Percentiles rank a stretch among this genome's conserved stretches.
Evolutionary conservation across 1,140 invertebrate species (phyloP).

Genomic region (Pollicipes pollicipes): DNA sequence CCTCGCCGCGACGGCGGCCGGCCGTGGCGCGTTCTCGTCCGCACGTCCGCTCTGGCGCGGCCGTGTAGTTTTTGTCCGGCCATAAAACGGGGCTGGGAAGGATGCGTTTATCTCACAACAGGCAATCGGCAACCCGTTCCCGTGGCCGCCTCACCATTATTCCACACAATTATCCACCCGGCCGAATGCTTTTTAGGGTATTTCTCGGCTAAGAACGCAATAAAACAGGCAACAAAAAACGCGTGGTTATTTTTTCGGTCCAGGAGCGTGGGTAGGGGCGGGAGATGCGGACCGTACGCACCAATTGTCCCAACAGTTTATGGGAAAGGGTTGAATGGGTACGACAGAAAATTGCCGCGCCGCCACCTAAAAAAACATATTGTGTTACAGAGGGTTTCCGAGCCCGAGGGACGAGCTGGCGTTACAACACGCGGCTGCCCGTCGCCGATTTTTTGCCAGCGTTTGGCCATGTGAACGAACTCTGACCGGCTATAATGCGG

Average conservation of each 20-base stretch:
- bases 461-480: not conserved
- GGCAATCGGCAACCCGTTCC: not conserved
- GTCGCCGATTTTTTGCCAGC: not conserved
- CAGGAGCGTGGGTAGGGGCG: not conserved
- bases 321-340: not conserved
- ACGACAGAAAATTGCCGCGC: not conserved
- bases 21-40: no score
- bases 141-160: not conserved
- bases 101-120: slow-evolving; percentile 1
- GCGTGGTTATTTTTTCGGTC: not conserved
- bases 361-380: not conserved
- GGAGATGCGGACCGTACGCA: not conserved
- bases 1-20: no score
- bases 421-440: no score
- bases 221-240: not conserved
- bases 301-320: slow-evolving; percentile 1
- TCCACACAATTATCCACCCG: not conserved
- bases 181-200: not conserved
- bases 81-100: not conserved
- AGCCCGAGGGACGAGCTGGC: not conserved
- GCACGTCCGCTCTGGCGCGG: no score
- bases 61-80: not conserved
- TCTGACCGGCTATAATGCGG: no score
- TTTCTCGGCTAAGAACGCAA: not conserved
- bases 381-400: not conserved